Conservation (phyloP, 2,113 vertebrate species). For the Fukomys damarensis region DNA sequence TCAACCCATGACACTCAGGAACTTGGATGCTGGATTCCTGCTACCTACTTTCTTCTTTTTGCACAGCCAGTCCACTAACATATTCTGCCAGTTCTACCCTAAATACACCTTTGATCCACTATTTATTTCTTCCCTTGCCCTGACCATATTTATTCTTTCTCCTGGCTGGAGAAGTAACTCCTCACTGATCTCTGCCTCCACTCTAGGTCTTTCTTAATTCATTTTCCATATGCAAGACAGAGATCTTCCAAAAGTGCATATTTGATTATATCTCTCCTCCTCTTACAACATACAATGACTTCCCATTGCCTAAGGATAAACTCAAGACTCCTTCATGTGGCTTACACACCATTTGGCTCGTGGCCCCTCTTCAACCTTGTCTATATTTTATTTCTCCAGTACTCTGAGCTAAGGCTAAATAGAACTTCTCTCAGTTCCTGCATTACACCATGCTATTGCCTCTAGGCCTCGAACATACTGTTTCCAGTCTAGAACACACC, state of each 20-base stretch:
- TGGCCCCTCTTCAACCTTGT: neutral
- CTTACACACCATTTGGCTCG: neutral
- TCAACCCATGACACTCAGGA: neutral
- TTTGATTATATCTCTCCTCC: conserved; percentile 40
- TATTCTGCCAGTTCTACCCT: neutral
- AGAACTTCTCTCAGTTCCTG: conserved; percentile 37
- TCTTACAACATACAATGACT: conserved; percentile 42
- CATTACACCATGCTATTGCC: conserved; percentile 55
- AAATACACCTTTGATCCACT: neutral
- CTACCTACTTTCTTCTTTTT: neutral
- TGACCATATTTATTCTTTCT: neutral
- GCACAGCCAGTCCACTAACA: neutral
- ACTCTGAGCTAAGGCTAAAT: conserved; percentile 45
- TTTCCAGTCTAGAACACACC: conserved; percentile 17
- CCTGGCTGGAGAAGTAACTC: neutral
- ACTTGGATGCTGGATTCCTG: neutral
- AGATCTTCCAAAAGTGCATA: neutral
- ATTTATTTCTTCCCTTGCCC: neutral
- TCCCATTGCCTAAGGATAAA: conserved; percentile 48
- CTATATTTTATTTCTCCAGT: conserved; percentile 8
- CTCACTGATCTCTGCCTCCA: neutral
- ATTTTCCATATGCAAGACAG: neutral
- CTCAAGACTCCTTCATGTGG: conserved; percentile 51
- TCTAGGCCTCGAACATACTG: conserved; percentile 52
- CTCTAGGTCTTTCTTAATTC: neutral